Evolutionary conservation across 2,113 vertebrate genomes (phyloP).

Genomic region (Coptodon bakossiorum): DNA sequence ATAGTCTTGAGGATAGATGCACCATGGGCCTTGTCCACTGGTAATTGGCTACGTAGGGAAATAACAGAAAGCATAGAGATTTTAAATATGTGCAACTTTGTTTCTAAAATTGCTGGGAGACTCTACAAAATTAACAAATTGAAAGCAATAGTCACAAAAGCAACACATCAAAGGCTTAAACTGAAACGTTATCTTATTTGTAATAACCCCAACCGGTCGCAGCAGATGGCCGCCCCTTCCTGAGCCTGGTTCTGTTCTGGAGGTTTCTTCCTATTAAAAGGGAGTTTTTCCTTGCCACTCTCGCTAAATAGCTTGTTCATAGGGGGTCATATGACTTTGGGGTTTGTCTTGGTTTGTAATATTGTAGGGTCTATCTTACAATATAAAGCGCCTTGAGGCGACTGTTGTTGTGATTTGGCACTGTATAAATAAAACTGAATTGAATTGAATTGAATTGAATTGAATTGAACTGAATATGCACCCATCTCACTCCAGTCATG

Average conservation of each 20-base stretch:
- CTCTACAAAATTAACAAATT: background rate
- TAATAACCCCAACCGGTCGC: background rate
- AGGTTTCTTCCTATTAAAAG: background rate
- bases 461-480: background rate
- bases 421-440: background rate
- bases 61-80: background rate
- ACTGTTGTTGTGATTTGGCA: background rate
- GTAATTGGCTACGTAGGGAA: constrained; percentile 36
- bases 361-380: background rate
- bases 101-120: background rate
- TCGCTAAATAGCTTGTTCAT: background rate
- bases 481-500: background rate
- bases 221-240: background rate
- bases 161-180: background rate
- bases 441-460: background rate
- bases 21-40: constrained; percentile 40
- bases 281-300: background rate
- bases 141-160: background rate
- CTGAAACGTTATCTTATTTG: background rate
- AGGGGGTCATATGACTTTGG: background rate
- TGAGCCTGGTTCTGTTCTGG: background rate
- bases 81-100: background rate
- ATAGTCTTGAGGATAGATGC: constrained; percentile 68
- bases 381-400: background rate
- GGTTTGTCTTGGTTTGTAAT: background rate